Base-by-base conservation (phyloP, 1,140 invertebrate genomes). In the Amyelois transitella region DNA sequence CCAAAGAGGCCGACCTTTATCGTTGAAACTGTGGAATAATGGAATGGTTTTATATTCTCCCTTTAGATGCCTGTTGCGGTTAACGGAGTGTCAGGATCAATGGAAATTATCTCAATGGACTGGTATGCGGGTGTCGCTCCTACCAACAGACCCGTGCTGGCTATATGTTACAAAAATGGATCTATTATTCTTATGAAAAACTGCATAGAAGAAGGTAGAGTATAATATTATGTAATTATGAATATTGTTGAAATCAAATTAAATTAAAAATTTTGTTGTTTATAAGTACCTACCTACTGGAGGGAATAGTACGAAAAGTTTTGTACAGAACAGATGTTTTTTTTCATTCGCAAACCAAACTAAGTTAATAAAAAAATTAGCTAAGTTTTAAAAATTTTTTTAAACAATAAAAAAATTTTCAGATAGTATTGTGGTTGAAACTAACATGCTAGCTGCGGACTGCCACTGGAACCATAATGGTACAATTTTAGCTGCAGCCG, bases 401-500 rank as follows among this genome's bases (percentile, higher is more conserved):
- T n/a, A n/a, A n/a, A n/a, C n/a, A n/a, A n/a, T n/a, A n/a, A n/a
- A n/a, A n/a, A n/a, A n/a, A n/a, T n/a, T 65, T 64, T 6, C 61
- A 92, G 92, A 90, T 66, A 92, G 93, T 25, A 84, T 95, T 8
- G 80, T 93, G 45, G 81, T 96, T 7, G 92, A 96, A 59, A 95
- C 96, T 1, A 92, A 93, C 17, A 94, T 99, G 91, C 91, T 89
- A n/a, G 92, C 95, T 0, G 92, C 93, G 21, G 94, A 94, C 75
- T 94, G 95, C 55, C 91, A 92, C 59, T 99, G 98, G 97, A 98
- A 98, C 83, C 95, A 96, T 70, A 94, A 94, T 73, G 98, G 98
- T 0, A 94, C 92, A 45, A 89, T 98, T 1, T 66, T 99, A 19
- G 98, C 97, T 1, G 92, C 98, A 3, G 94, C 95, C 32, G 98